These are phyloP conservation scores for Dolichoris vasculosae DNA, from an alignment of 1,140 invertebrate genomes.

Conservation along the genomic window DNA sequence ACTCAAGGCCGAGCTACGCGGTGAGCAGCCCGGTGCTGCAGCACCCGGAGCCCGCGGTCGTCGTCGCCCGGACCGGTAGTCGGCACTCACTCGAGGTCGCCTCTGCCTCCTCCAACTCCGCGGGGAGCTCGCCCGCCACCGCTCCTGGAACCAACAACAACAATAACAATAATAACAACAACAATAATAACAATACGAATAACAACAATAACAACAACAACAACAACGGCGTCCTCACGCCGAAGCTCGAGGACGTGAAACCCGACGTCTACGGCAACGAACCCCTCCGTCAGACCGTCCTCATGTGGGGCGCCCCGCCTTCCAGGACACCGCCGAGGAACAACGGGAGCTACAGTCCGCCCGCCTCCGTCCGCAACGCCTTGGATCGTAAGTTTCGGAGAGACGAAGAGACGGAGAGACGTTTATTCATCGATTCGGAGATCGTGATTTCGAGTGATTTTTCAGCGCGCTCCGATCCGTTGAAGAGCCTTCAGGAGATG, in stretches of 20 bases:
- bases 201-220: neutral
- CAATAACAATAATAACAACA: slow-evolving; percentile 70
- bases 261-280: slow-evolving; percentile 75
- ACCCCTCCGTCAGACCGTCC: slow-evolving; percentile 85
- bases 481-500: slow-evolving; percentile 79
- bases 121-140: slow-evolving; percentile 76
- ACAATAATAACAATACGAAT: slow-evolving; percentile 10
- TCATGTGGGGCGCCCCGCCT: slow-evolving; percentile 86
- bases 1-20: neutral
- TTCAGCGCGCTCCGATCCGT: slow-evolving; percentile 70
- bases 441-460: too few relatives aligned
- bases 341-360: slow-evolving; percentile 73
- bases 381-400: slow-evolving; percentile 42
- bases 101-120: slow-evolving; percentile 75
- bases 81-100: slow-evolving; percentile 67
- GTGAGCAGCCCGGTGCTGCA: slow-evolving; percentile 29
- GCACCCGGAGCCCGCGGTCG: slow-evolving; percentile 59
- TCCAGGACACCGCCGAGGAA: slow-evolving; percentile 67
- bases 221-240: slow-evolving; percentile 74
- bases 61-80: slow-evolving; percentile 70
- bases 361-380: slow-evolving; percentile 65
- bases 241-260: slow-evolving; percentile 80
- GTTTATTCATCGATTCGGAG: too few relatives aligned
- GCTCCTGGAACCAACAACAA: slow-evolving; percentile 72
- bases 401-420: too few relatives aligned